These are phyloP conservation scores for Amiota mariae DNA, from an alignment of 2,888 invertebrate species.

Conservation along the genomic window DNA sequence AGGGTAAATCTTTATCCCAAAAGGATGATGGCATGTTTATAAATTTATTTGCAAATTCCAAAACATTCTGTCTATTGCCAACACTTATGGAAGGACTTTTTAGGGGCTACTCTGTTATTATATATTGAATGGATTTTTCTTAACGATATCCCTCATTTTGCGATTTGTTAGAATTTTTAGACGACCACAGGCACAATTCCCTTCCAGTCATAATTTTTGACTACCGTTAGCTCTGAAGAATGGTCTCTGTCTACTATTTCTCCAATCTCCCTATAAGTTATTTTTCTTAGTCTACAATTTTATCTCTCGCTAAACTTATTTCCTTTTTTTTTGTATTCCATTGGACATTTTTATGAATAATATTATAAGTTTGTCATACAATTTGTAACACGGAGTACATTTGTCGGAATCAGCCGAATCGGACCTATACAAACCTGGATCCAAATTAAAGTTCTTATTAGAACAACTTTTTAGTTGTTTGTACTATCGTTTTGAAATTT, in stretches of 20 bases:
- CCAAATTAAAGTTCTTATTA: too few relatives aligned
- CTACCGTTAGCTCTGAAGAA: conserved; percentile 12
- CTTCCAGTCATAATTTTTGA: conserved; percentile 19
- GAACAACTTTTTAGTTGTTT: too few relatives aligned
- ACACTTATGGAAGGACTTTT: conserved; percentile 23
- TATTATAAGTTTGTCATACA: too few relatives aligned
- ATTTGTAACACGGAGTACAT: too few relatives aligned
- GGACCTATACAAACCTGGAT: too few relatives aligned
- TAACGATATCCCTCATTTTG: too few relatives aligned
- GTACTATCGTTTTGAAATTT: too few relatives aligned
- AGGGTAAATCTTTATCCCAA: conserved; percentile 34
- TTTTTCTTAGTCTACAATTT: neutral
- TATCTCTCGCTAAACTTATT: too few relatives aligned
- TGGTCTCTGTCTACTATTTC: neutral
- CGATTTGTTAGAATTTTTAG: conserved; percentile 13
- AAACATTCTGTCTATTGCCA: conserved; percentile 30
- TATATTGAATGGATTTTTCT: too few relatives aligned
- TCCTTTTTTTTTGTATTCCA: too few relatives aligned
- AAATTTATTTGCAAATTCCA: conserved; percentile 30
- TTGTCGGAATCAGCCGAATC: too few relatives aligned
- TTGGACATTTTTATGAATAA: too few relatives aligned
- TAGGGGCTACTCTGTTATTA: conserved; percentile 29
- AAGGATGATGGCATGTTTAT: conserved; percentile 2
- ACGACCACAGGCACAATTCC: conserved; percentile 16
- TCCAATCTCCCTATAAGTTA: neutral